Conservation (phyloP, 2,888 invertebrate species). For the Dryobotodes eremita region DNA sequence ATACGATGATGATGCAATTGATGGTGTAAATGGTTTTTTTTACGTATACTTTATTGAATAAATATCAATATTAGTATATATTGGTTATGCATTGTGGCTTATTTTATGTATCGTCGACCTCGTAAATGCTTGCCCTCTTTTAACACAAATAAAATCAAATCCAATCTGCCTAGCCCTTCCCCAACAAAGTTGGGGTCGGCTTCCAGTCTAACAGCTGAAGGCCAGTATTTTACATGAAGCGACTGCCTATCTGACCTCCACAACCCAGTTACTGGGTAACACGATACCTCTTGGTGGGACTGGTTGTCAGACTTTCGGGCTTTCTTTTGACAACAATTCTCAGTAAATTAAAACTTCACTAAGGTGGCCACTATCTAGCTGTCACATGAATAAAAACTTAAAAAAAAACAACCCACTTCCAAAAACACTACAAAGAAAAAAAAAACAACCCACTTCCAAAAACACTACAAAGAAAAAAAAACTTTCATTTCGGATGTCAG, state of each 20-base stretch:
- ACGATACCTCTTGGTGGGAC: background rate
- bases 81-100: background rate
- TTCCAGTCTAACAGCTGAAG: background rate
- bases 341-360: background rate
- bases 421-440: too few relatives aligned
- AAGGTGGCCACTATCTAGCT: background rate
- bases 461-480: too few relatives aligned
- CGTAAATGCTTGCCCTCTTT: background rate
- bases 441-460: too few relatives aligned
- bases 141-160: background rate
- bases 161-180: background rate
- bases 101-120: conserved; percentile 1
- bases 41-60: conserved; percentile 15
- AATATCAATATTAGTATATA: conserved; percentile 20
- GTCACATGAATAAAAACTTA: background rate
- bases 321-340: background rate
- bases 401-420: too few relatives aligned
- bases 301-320: background rate
- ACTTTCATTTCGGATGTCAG: too few relatives aligned
- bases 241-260: background rate
- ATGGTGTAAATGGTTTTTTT: background rate
- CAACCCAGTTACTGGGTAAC: background rate
- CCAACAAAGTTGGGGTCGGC: background rate
- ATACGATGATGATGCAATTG: too few relatives aligned
- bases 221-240: background rate